These are phyloP conservation scores for Acanthurus lineatus DNA, from an alignment of 2,797 vertebrate genomes.

Conservation along the genomic window DNA sequence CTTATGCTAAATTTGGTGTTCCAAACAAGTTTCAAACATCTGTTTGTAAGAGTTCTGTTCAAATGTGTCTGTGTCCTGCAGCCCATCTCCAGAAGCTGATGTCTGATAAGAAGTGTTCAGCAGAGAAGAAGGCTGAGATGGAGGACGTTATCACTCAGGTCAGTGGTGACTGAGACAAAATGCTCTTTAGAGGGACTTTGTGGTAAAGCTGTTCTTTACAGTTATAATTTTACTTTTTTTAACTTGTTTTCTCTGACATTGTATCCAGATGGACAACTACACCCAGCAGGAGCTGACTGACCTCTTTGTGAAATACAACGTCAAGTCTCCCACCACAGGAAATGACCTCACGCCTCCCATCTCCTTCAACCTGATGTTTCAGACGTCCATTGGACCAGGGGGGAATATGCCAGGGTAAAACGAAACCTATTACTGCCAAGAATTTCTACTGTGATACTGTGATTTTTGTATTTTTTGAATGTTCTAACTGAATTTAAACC, in stretches of 20 bases:
- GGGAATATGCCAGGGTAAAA: slow-evolving; percentile 96
- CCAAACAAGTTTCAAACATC: too few species aligned
- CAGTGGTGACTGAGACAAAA: slow-evolving; percentile 20
- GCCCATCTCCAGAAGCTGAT: slow-evolving; percentile 98
- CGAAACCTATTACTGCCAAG: accelerated
- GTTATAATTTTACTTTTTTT: neutral
- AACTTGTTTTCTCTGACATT: neutral
- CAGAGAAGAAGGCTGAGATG: slow-evolving; percentile 95
- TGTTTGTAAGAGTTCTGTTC: neutral
- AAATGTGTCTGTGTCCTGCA: slow-evolving; percentile 59
- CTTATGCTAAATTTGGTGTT: too few species aligned
- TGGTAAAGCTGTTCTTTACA: neutral
- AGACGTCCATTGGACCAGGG: slow-evolving; percentile 97
- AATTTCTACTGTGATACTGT: neutral
- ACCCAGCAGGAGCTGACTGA: slow-evolving; percentile 93
- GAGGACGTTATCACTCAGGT: slow-evolving; percentile 95
- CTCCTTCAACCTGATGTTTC: slow-evolving; percentile 99
- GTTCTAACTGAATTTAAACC: neutral
- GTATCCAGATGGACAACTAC: slow-evolving; percentile 94
- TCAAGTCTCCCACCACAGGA: slow-evolving; percentile 95
- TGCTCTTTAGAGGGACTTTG: neutral
- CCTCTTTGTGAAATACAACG: slow-evolving; percentile 96
- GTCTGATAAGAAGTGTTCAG: slow-evolving; percentile 97
- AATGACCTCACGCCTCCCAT: slow-evolving; percentile 95
- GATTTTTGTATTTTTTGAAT: neutral